Percentiles rank a stretch among this genome's conserved stretches.
phyloP scores from a whole-genome alignment of 2,888 invertebrate species.

The Neoascia interrupta region DNA sequence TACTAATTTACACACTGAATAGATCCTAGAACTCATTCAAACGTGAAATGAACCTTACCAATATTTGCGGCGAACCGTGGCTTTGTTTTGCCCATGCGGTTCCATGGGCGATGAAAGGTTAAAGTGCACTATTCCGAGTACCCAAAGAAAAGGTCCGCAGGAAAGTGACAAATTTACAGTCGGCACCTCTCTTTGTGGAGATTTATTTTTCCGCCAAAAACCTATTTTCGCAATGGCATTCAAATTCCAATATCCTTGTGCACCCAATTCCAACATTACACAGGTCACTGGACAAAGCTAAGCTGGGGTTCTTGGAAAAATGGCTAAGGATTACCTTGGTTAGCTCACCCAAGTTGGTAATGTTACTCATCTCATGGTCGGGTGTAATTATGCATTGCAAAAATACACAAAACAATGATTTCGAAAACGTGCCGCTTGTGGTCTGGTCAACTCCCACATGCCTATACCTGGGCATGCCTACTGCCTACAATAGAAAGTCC shows the following conservation, averaged over 20 bases:
- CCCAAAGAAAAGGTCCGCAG: conserved; percentile 39
- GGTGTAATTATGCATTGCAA: conserved; percentile 56
- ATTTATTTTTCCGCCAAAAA: conserved; percentile 58
- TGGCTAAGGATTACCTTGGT: conserved; percentile 50
- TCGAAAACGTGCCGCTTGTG: conserved; percentile 41
- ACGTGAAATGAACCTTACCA: conserved; percentile 47
- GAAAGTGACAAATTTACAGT: conserved; percentile 58
- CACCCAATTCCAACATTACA: conserved; percentile 58
- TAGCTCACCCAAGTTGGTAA: conserved; percentile 67
- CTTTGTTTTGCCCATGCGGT: conserved; percentile 55
- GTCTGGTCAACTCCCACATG: conserved; percentile 6
- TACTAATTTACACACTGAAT: conserved; percentile 47
- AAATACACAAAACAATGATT: conserved; percentile 36
- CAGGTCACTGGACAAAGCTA: conserved; percentile 48
- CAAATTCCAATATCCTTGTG: conserved; percentile 59
- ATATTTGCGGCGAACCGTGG: conserved; percentile 52
- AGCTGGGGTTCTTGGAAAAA: conserved; percentile 44
- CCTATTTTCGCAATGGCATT: conserved; percentile 12
- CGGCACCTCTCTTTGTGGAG: conserved; percentile 56
- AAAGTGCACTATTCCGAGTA: conserved; percentile 22
- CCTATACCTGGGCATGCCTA: conserved; percentile 45
- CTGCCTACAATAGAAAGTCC: conserved; percentile 9
- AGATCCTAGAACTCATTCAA: conserved; percentile 37
- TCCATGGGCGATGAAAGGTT: conserved; percentile 48
- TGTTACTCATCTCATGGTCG: conserved; percentile 23